These are phyloP conservation scores for Psittacula derbiana DNA, from an alignment of 2,797 vertebrate species.

Conservation along the genomic window DNA sequence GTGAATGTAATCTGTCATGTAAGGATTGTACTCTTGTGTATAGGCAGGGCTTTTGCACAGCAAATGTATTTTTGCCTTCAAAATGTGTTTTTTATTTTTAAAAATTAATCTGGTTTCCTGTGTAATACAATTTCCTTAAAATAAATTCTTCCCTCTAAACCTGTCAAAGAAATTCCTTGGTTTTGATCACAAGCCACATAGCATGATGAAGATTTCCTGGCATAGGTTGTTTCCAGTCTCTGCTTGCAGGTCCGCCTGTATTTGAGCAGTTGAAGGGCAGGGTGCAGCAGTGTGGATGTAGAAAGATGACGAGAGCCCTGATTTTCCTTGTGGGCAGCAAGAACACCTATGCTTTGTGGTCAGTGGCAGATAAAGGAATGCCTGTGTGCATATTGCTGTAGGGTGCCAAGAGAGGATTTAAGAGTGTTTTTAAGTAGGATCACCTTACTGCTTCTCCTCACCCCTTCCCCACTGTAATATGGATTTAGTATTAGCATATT, in stretches of 20 bases:
- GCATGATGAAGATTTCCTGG: constrained; percentile 26
- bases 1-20: neutral
- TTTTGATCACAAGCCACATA: constrained; percentile 8
- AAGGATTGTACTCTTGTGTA: neutral
- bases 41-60: neutral
- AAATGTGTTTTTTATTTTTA: constrained; percentile 4
- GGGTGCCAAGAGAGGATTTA: neutral
- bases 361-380: neutral
- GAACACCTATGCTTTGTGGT: fast-evolving
- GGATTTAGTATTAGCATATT: neutral
- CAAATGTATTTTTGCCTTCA: neutral
- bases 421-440: neutral
- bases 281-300: neutral
- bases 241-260: neutral
- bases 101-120: constrained; percentile 30
- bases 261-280: constrained; percentile 21
- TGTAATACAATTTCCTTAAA: constrained; percentile 15
- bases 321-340: neutral
- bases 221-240: constrained; percentile 21
- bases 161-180: constrained; percentile 26
- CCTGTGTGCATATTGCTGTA: neutral
- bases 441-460: neutral
- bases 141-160: constrained; percentile 27
- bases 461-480: neutral
- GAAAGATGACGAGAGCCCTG: neutral